Evolutionary conservation across 1,140 invertebrate species (phyloP), one percentile per base, ranked within the genome.

Genomic region (Pogonomyrmex barbatus): DNA sequence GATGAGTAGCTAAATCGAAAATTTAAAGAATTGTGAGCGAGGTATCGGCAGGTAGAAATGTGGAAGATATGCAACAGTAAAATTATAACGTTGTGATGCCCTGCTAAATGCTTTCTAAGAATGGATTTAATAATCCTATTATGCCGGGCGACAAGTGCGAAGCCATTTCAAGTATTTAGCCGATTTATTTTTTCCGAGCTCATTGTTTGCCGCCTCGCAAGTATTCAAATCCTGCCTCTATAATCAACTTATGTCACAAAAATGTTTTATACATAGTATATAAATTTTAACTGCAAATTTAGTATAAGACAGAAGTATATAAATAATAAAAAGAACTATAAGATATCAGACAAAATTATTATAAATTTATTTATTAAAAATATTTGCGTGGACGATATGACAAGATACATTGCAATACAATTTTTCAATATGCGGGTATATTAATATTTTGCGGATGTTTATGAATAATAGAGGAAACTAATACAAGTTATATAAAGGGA

Each of bases 21-120:
- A 91, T 93, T 91, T 93, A 90, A 86, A 90, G 93, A 94, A 94
- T 94, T 93, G 93, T 93, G 93, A 92, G 90, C 92, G 63, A 92
- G 90, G 88, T 88, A 91, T 93, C 91, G 89, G 87, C 70, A 78
- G 56, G 30, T 78, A 63, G 9, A 60, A 50, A 58, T 60, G 71
- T 75, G 85, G 88, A 87, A 91, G 90, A 90, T 92, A 90, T 63
- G 87, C 81, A 78, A 63, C 71, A 89, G 77, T 82, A 87, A 81
- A 91, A 91, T 93, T 91, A 90, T 88, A 47, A 91, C 82, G 87
- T 85, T 87, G 88, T 90, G 78, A 87, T 93, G 89, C 81, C 87
- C 84, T 87, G 85, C 84, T 65, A 82, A 90, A 89, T 90, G 90
- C 84, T 88, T 93, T 94, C 92, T 90, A 70, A 89, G 93, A 93